Evolutionary conservation across 2,888 invertebrate genomes (phyloP).

Genomic region (Branchellion lobata): DNA sequence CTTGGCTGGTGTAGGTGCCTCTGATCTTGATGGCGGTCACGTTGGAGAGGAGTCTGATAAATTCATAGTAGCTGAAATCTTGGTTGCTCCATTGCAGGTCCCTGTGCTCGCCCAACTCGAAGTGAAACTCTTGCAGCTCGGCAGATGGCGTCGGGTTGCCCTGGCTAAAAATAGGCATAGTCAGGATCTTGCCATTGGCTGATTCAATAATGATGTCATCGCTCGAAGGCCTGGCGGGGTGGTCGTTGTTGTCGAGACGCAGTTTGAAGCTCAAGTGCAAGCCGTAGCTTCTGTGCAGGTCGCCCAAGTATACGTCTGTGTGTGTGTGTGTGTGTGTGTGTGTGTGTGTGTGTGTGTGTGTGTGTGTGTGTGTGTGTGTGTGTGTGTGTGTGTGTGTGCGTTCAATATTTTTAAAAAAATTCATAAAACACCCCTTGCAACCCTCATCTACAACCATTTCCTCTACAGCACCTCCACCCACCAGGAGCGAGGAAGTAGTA

Average conservation of each 20-base stretch:
- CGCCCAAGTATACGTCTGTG: constrained; percentile 71
- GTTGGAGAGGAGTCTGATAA: constrained; percentile 88
- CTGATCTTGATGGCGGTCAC: constrained; percentile 89
- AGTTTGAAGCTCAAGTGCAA: constrained; percentile 86
- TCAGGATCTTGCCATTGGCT: constrained; percentile 73
- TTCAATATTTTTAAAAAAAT: neutral
- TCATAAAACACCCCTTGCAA: neutral
- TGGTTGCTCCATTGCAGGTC: constrained; percentile 92
- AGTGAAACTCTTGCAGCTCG: constrained; percentile 71
- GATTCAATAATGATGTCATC: constrained; percentile 89
- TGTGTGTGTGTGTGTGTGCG: too few species aligned
- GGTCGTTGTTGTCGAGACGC: constrained; percentile 77
- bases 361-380: too few species aligned
- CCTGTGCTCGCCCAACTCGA: constrained; percentile 86
- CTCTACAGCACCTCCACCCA: constrained; percentile 56
- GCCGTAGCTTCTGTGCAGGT: constrained; percentile 79
- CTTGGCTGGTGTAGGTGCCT: constrained; percentile 82
- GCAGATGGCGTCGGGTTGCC: constrained; percentile 48
- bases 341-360: too few species aligned
- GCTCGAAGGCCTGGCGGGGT: constrained; percentile 75
- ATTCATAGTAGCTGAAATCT: constrained; percentile 76
- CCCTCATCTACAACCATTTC: neutral
- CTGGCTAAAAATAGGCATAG: constrained; percentile 81
- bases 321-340: too few species aligned
- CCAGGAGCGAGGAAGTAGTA: constrained; percentile 85